Evolutionary conservation across 2,797 vertebrate genomes (phyloP).

Genomic region (Harpagifer antarcticus): DNA sequence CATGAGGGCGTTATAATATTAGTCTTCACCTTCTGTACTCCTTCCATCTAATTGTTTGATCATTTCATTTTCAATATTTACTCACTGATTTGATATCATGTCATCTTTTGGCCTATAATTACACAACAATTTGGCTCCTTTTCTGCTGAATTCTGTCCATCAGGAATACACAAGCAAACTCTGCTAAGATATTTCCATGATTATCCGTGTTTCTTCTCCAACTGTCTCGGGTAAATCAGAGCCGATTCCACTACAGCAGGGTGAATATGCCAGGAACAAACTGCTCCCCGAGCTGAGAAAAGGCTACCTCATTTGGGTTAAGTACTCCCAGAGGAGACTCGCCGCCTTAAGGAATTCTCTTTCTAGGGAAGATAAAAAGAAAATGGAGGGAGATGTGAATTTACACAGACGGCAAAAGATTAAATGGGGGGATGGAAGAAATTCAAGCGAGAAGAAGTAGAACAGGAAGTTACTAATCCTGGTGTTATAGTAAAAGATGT

Average conservation of each 20-base stretch:
- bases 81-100: neutral
- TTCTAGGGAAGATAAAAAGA: constrained; percentile 73
- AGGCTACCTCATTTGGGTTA: constrained; percentile 78
- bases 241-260: constrained; percentile 54
- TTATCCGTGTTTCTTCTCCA: neutral
- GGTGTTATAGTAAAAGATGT: neutral
- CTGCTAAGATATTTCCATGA: constrained; percentile 30
- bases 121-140: neutral
- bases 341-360: constrained; percentile 69
- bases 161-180: constrained; percentile 22
- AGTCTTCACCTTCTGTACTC: neutral
- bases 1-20: neutral
- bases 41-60: neutral
- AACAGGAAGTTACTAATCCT: constrained; percentile 19
- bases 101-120: neutral
- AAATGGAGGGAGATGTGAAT: constrained; percentile 52
- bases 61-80: neutral
- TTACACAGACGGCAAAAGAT: constrained; percentile 35
- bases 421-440: constrained; percentile 27
- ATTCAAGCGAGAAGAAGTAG: constrained; percentile 30
- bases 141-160: constrained; percentile 11
- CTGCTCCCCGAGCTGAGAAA: constrained; percentile 62
- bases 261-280: constrained; percentile 49
- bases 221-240: constrained; percentile 34
- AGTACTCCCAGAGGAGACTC: constrained; percentile 66